A percentile compares a stretch with the other conserved stretches of the same genome.
These are phyloP conservation scores for Siphamia tubifer DNA, from an alignment of 2,113 vertebrate species.

Conservation along the genomic window DNA sequence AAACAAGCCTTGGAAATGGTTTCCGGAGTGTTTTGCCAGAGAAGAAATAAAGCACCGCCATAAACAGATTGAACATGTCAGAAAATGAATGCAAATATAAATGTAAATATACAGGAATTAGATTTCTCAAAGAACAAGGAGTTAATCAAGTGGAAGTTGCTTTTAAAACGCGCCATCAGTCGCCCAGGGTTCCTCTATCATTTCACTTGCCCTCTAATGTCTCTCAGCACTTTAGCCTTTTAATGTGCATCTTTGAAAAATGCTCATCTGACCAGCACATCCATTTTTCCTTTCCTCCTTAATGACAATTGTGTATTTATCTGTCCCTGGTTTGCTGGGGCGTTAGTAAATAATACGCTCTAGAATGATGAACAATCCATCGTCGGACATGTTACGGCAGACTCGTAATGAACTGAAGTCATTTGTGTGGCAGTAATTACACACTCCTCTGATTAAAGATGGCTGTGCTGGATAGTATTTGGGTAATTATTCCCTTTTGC, in stretches of 20 bases:
- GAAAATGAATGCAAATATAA: constrained; percentile 58
- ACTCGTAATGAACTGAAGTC: constrained; percentile 75
- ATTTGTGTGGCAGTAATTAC: constrained; percentile 81
- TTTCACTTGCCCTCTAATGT: constrained; percentile 61
- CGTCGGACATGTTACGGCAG: constrained; percentile 65
- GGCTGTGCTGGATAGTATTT: constrained; percentile 76
- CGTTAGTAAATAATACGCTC: constrained; percentile 72
- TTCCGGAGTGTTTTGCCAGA: constrained; percentile 41
- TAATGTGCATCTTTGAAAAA: constrained; percentile 69
- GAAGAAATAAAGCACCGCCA: constrained; percentile 43
- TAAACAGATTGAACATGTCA: constrained; percentile 48
- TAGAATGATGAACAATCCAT: constrained; percentile 71
- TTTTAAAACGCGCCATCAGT: constrained; percentile 51
- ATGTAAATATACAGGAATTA: constrained; percentile 64
- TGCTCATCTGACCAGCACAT: constrained; percentile 55
- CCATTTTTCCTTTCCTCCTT: constrained; percentile 65
- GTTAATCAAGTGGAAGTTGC: constrained; percentile 62
- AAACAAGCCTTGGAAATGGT: constrained; percentile 55
- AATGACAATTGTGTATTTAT: constrained; percentile 72
- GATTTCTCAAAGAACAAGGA: constrained; percentile 51
- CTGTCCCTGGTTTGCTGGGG: constrained; percentile 42
- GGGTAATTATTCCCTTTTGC: constrained; percentile 81
- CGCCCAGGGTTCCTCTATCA: constrained; percentile 21
- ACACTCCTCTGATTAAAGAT: constrained; percentile 80
- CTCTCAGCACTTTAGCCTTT: constrained; percentile 55